A percentile compares a stretch with the other conserved stretches of the same genome.
phyloP scores from a whole-genome alignment of 2,888 invertebrate species.

The Melanophora roralis region DNA sequence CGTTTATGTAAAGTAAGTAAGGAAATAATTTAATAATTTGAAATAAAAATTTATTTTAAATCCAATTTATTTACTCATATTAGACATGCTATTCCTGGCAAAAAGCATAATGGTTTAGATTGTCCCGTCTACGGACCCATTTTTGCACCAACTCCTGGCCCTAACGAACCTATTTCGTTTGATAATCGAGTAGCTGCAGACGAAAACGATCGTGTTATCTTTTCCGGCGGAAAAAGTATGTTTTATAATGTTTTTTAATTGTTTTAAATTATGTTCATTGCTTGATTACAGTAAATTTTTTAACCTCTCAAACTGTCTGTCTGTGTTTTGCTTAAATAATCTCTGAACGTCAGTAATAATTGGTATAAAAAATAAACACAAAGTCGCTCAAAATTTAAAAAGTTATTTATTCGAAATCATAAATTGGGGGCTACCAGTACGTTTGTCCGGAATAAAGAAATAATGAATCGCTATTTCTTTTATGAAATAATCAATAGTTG shows the following conservation, averaged over 20 bases:
- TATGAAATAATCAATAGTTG: too few relatives aligned
- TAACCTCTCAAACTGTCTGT: too few relatives aligned
- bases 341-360: too few relatives aligned
- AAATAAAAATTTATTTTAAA: neutral
- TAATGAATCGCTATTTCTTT: too few relatives aligned
- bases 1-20: constrained; percentile 49
- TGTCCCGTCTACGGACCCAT: constrained; percentile 9
- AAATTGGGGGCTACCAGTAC: too few relatives aligned
- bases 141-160: neutral
- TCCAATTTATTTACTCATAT: neutral
- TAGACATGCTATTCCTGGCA: constrained; percentile 60
- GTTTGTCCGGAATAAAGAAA: too few relatives aligned
- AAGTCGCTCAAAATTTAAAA: too few relatives aligned
- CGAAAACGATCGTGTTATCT: constrained; percentile 66
- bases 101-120: constrained; percentile 60
- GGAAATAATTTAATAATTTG: neutral
- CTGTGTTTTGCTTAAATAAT: too few relatives aligned
- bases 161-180: neutral
- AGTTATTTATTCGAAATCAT: too few relatives aligned
- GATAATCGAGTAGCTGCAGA: constrained; percentile 63
- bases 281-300: neutral
- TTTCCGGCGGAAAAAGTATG: constrained; percentile 52
- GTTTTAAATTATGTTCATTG: too few relatives aligned
- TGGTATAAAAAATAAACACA: too few relatives aligned
- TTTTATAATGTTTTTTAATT: neutral